phyloP scores from a whole-genome alignment of 2,797 vertebrate species.

The Alcedo atthis region DNA sequence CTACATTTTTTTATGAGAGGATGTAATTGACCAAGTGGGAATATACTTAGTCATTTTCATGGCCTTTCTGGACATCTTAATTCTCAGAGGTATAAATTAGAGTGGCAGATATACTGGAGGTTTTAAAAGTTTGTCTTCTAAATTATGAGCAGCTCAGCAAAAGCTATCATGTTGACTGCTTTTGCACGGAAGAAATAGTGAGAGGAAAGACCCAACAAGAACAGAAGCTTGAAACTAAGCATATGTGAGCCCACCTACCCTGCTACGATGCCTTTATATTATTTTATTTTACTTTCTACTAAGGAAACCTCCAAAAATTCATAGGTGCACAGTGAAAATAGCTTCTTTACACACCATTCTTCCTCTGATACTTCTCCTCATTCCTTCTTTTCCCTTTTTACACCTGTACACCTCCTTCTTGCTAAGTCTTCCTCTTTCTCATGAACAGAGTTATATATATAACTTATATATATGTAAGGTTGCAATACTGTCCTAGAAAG shows the following conservation, averaged over 20 bases:
- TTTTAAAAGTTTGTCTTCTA: constrained; percentile 45
- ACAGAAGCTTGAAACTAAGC: neutral
- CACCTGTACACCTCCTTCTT: neutral
- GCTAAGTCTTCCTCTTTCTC: neutral
- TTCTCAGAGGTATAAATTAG: constrained; percentile 67
- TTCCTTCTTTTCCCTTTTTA: neutral
- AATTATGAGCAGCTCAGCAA: constrained; percentile 47
- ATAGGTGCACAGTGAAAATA: neutral
- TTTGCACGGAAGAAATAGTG: neutral
- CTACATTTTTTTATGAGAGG: neutral
- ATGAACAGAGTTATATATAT: neutral
- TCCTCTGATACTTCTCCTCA: neutral
- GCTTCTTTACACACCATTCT: neutral
- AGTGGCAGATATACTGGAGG: constrained; percentile 43
- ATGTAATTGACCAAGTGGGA: constrained; percentile 67
- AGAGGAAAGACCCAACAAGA: neutral
- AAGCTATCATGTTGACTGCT: neutral
- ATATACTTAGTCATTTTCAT: constrained; percentile 45
- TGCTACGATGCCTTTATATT: neutral
- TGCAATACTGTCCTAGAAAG: neutral
- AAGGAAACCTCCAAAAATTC: neutral
- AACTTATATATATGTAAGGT: neutral
- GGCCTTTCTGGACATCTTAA: constrained; percentile 50
- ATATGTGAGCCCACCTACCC: neutral
- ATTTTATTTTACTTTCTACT: neutral